Base-by-base conservation (phyloP, 2,888 invertebrate species). In the Amphipyra berbera region DNA sequence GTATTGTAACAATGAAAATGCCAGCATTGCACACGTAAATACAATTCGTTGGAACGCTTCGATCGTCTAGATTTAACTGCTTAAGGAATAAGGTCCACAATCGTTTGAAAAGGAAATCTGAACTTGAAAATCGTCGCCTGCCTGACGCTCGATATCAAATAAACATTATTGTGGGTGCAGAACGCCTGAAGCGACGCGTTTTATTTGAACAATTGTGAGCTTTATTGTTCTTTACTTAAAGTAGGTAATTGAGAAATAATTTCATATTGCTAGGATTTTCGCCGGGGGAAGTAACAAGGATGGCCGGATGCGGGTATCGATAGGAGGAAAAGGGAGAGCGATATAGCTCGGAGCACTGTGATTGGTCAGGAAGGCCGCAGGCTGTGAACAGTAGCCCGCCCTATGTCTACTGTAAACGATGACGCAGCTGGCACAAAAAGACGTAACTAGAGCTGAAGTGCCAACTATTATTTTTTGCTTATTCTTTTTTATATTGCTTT, bases 361-460 rank as follows among this genome's bases (percentile, higher is more conserved):
- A 95, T 95, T 95, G 95, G 95, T 95, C 94, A 95, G 94, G 93
- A 95, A 94, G 93, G 95, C 95, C 95, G 93, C 94, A 93, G 95
- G 95, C 95, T 89, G 93, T 94, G 94, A 93, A 94, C 95, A 90
- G 95, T 95, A 95, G 95, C 95, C 95, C 95, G 94, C 95, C 95
- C 95, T 95, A 94, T 94, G 94, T 94, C 94, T 94, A 93, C 93
- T 93, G 94, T 94, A 93, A 94, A 89, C 89, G 90, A 88, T 86
- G 83, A 89, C 90, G 90, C 74, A 82, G 85, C 79, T 81, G 76
- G 68, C 73, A 88, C 72, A 92, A 81, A 93, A 87, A 77, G 84
- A 65, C 79, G 90, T 79, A 91, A 84, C 84, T 86, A 76, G 76
- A 66, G n/a, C 54, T 54, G 69, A 48, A 63, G 60, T 61, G 54